Evolutionary conservation across 2,888 invertebrate species (phyloP).

Genomic region (Plebejus melissa): DNA sequence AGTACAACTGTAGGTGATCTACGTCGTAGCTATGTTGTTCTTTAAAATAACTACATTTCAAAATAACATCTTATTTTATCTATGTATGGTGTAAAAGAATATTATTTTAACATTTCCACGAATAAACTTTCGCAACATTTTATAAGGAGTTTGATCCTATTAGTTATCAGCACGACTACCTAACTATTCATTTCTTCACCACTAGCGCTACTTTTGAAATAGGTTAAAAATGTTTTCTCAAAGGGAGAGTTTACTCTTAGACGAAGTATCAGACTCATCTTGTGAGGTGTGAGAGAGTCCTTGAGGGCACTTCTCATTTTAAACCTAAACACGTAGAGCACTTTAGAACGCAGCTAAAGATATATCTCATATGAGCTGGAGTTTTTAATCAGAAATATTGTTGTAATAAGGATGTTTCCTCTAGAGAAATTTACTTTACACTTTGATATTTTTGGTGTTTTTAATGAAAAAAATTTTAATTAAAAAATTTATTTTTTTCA

Average conservation of each 20-base stretch:
- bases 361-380: constrained; percentile 11
- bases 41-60: too few species aligned
- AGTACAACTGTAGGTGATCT: background rate
- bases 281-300: constrained; percentile 35
- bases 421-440: background rate
- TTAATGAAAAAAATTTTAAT: background rate
- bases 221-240: constrained; percentile 9
- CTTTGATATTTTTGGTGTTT: background rate
- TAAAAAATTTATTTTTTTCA: too few species aligned
- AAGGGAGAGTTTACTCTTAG: constrained; percentile 27
- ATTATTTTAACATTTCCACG: too few species aligned
- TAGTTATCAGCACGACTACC: background rate
- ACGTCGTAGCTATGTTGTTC: background rate
- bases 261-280: constrained; percentile 33
- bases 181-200: background rate
- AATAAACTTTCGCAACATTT: background rate
- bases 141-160: background rate
- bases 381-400: constrained; percentile 14
- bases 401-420: background rate
- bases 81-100: too few species aligned
- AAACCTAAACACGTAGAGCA: constrained; percentile 35
- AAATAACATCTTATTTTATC: too few species aligned
- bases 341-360: constrained; percentile 29
- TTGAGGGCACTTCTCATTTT: constrained; percentile 34
- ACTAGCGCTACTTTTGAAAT: background rate